phyloP scores from a whole-genome alignment of 92 coral and sea anemone genomes.

The Chrysogorgia sp. region DNA sequence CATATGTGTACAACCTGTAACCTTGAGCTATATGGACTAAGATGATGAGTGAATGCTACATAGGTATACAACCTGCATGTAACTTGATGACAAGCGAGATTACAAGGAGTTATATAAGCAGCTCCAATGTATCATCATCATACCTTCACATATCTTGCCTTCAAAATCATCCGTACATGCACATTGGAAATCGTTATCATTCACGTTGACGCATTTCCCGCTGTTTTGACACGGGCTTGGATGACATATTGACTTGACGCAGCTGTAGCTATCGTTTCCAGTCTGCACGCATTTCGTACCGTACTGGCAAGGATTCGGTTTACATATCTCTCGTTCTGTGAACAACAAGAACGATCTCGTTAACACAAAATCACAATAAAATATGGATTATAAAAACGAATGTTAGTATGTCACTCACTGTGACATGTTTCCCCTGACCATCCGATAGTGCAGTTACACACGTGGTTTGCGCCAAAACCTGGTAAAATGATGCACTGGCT shows the following conservation, averaged over 20 bases:
- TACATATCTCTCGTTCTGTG: conserved; percentile 87
- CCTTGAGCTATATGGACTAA: too few relatives aligned
- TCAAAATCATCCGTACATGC: conserved; percentile 72
- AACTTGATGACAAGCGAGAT: neutral
- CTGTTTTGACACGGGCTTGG: conserved; percentile 91
- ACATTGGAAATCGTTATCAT: conserved; percentile 82
- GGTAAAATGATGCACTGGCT: conserved; percentile 76
- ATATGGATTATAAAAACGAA: too few relatives aligned
- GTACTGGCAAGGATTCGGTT: conserved; percentile 97
- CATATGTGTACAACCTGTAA: too few relatives aligned
- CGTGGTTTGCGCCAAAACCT: conserved; percentile 73
- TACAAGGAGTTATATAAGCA: too few relatives aligned
- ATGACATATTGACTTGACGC: conserved; percentile 92
- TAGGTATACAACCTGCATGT: too few relatives aligned
- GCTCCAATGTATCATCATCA: too few relatives aligned
- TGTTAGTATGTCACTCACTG: conserved; percentile 52
- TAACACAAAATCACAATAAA: neutral
- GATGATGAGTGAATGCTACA: too few relatives aligned
- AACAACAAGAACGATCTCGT: neutral
- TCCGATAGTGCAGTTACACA: conserved; percentile 85
- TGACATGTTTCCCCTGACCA: conserved; percentile 83
- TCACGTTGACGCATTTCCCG: conserved; percentile 88
- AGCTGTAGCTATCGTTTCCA: conserved; percentile 84
- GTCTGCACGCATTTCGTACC: conserved; percentile 90
- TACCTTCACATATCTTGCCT: conserved; percentile 85